Evolutionary conservation across 2,113 vertebrate species (phyloP).

Genomic region (Oceanites oceanicus): DNA sequence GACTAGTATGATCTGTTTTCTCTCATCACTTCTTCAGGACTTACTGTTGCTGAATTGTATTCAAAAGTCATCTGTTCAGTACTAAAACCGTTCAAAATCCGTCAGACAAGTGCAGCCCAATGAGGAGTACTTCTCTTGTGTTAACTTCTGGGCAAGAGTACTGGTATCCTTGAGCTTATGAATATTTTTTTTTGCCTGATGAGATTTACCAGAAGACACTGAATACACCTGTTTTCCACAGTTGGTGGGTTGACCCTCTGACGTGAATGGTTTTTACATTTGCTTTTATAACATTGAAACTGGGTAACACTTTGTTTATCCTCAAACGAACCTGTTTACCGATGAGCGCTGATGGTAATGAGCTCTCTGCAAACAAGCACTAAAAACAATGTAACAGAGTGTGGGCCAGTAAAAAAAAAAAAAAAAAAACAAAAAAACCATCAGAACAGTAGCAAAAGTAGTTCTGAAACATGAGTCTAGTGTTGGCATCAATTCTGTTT

Average conservation of each 20-base stretch:
- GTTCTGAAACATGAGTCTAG: neutral
- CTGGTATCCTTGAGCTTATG: neutral
- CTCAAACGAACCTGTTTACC: neutral
- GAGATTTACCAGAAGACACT: neutral
- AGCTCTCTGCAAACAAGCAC: neutral
- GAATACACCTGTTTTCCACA: neutral
- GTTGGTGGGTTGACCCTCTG: neutral
- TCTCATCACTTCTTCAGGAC: neutral
- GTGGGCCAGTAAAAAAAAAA: neutral
- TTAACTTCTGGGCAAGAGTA: neutral
- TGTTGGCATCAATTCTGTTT: neutral
- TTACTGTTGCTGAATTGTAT: neutral
- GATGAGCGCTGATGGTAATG: neutral
- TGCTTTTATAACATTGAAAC: neutral
- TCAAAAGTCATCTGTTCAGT: too few relatives aligned
- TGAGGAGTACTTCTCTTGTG: neutral
- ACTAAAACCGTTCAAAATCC: neutral
- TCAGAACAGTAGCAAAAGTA: neutral
- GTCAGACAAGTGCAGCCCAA: neutral
- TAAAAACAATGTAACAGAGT: neutral
- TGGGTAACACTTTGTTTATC: neutral
- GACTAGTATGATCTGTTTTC: neutral
- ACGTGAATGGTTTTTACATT: neutral
- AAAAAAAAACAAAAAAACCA: neutral
- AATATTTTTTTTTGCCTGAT: neutral